Evolutionary conservation across 1,140 invertebrate species (phyloP).

Genomic region (Drosophila takahashii): DNA sequence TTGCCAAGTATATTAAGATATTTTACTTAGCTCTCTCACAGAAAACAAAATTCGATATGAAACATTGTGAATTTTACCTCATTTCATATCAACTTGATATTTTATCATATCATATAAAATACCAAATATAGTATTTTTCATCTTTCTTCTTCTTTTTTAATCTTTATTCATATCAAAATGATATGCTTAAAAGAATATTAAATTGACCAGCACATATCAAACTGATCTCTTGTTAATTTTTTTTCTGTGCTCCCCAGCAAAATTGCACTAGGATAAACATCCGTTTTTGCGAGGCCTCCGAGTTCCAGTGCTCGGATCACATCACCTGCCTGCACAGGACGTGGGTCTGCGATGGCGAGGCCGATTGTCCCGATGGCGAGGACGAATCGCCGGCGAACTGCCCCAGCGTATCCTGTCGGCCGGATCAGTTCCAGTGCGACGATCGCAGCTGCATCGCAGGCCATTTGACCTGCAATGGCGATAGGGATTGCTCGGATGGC

Average conservation of each 20-base stretch:
- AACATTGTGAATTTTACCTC: no score
- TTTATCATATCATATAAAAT: no score
- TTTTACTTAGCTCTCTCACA: background rate
- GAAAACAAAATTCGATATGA: no score
- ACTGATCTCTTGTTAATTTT: no score
- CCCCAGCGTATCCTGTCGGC: constrained; percentile 90
- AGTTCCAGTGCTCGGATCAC: constrained; percentile 93
- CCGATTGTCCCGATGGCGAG: constrained; percentile 92
- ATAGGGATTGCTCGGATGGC: constrained; percentile 91
- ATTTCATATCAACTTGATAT: no score
- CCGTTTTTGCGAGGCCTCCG: constrained; percentile 87
- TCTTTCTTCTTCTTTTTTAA: no score
- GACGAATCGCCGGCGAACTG: constrained; percentile 90
- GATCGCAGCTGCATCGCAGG: constrained; percentile 93
- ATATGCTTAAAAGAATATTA: no score
- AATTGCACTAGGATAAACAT: constrained; percentile 85
- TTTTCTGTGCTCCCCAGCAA: constrained; percentile 84
- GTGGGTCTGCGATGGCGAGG: constrained; percentile 94
- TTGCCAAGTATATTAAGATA: background rate
- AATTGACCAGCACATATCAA: no score
- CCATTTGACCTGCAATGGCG: constrained; percentile 92
- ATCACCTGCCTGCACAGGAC: constrained; percentile 93
- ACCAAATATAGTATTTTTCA: no score
- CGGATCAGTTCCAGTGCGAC: constrained; percentile 93
- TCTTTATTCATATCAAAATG: no score